Conservation (phyloP, 1,140 invertebrate genomes). For the Drosophila tropicalis region DNA sequence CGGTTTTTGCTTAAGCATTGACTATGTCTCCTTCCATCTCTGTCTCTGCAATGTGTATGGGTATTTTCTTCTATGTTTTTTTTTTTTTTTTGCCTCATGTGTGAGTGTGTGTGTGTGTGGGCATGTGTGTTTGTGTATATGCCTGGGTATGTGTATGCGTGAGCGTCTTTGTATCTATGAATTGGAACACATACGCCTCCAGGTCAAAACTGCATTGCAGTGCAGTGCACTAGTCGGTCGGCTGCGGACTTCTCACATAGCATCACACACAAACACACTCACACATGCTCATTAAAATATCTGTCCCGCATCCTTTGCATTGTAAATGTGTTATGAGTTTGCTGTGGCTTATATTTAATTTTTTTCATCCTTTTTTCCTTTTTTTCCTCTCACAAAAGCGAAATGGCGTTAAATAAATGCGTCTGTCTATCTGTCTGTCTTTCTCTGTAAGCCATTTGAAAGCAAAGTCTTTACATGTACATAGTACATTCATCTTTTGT, state of each 20-base stretch:
- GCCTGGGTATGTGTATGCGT: slow-evolving; percentile 13
- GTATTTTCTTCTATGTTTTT: neutral
- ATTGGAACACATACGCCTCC: slow-evolving; percentile 76
- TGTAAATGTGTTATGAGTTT: slow-evolving; percentile 78
- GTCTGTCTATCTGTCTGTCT: slow-evolving; percentile 18
- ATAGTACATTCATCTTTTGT: slow-evolving; percentile 7
- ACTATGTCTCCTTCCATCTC: slow-evolving; percentile 43
- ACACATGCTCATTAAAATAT: slow-evolving; percentile 72
- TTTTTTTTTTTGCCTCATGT: neutral
- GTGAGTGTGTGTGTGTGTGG: slow-evolving; percentile 15
- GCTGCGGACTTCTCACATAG: slow-evolving; percentile 52
- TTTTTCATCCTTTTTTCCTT: slow-evolving; percentile 21
- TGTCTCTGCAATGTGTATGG: slow-evolving; percentile 44
- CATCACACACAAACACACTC: slow-evolving; percentile 35
- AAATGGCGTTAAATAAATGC: slow-evolving; percentile 76
- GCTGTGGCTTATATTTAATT: slow-evolving; percentile 68
- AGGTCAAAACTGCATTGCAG: slow-evolving; percentile 69
- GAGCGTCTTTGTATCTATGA: slow-evolving; percentile 49
- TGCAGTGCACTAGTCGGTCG: slow-evolving; percentile 58
- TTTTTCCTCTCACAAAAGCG: slow-evolving; percentile 57
- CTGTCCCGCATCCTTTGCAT: slow-evolving; percentile 51
- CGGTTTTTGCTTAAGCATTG: slow-evolving; percentile 78
- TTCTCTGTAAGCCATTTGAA: slow-evolving; percentile 22
- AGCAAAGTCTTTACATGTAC: neutral
- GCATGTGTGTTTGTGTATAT: neutral